Percentiles rank a stretch among this genome's conserved stretches.
Evolutionary conservation across 1,140 invertebrate genomes (phyloP).

Genomic region (Mya arenaria): DNA sequence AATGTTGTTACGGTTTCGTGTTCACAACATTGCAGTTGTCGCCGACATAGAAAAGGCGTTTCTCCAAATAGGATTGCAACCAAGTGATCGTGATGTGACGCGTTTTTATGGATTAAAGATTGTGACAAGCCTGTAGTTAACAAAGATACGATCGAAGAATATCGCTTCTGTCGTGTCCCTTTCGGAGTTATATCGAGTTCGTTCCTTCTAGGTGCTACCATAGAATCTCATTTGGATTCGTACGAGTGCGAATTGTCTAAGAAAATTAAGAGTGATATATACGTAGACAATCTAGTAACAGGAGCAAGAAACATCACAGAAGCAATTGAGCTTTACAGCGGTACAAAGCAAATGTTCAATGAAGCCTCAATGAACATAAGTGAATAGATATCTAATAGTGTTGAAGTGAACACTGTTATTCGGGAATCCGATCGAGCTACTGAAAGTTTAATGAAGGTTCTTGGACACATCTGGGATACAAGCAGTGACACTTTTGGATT

Average conservation of each 20-base stretch:
- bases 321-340: too few species aligned
- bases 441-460: neutral
- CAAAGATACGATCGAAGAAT: neutral
- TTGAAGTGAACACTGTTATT: neutral
- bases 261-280: too few species aligned
- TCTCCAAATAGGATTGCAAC: neutral
- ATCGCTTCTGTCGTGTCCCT: constrained; percentile 7
- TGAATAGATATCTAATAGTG: constrained; percentile 18
- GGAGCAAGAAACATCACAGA: too few species aligned
- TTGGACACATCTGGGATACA: constrained; percentile 20
- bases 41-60: constrained; percentile 24
- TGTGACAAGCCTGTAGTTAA: neutral
- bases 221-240: too few species aligned
- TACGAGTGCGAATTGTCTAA: too few species aligned
- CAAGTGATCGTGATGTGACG: neutral
- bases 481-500: neutral
- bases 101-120: neutral
- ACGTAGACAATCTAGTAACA: too few species aligned
- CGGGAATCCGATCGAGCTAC: neutral
- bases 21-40: neutral
- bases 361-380: constrained; percentile 21
- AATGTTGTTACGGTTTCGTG: constrained; percentile 1
- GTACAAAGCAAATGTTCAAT: constrained; percentile 19
- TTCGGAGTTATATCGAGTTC: constrained; percentile 15
- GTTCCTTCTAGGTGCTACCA: neutral